phyloP scores from a whole-genome alignment of 1,140 invertebrate species.

The Drosophila insularis region DNA sequence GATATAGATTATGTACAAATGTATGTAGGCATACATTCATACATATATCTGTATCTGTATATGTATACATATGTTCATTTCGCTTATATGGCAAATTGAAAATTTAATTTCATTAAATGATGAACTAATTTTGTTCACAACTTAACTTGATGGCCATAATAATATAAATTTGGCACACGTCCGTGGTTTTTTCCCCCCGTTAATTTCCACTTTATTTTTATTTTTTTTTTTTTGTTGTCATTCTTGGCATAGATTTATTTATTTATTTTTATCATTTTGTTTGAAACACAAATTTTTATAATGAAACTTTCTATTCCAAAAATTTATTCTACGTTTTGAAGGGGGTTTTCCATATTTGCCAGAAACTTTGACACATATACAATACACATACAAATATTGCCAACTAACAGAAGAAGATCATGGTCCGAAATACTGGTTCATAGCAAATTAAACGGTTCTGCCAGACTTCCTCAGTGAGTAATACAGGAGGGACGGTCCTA shows the following conservation, averaged over 20 bases:
- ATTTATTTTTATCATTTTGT: neutral
- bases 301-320: no score
- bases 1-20: neutral
- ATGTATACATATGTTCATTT: neutral
- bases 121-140: constrained; percentile 3
- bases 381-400: no score
- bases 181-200: neutral
- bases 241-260: neutral
- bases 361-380: no score
- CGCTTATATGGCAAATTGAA: neutral
- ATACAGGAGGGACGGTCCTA: no score
- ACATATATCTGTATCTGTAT: neutral
- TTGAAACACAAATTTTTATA: neutral
- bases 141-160: constrained; percentile 1
- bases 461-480: no score
- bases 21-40: neutral
- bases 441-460: no score
- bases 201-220: neutral
- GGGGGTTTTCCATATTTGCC: no score
- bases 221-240: neutral
- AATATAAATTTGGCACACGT: neutral
- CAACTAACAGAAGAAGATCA: no score
- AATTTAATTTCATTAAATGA: constrained; percentile 8
- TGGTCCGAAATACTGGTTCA: no score
- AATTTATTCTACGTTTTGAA: no score